Base-by-base conservation (phyloP, 2,113 vertebrate genomes). In the Epinephelus moara region DNA sequence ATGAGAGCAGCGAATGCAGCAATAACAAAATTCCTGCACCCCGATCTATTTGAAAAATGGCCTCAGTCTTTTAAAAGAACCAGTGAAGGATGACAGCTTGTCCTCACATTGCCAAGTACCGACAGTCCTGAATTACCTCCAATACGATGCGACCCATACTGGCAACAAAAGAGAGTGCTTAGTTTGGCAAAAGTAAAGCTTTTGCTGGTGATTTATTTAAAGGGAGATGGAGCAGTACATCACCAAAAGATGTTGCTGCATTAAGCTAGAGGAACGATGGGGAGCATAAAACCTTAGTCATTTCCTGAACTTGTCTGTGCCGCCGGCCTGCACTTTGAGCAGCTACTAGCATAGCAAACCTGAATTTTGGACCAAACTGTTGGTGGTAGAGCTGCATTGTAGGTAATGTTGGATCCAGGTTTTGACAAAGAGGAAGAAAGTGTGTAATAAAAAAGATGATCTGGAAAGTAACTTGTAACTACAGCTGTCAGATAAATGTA, bases 11-110 rank as follows among this genome's bases (percentile, higher is more conserved):
- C 23, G 10, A 62, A 30, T 37, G 45, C 42, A 55, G 40, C n/a
- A 30, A 40, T 17, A 37, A 66, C 47, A 17, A 18, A 47, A 75
- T 76, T 61, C 76, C 53, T 61, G 45, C 15, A 73, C 25, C 37
- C 6, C 49, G 55, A 61, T 57, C 55, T 53, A 33, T 18, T 80
- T 79, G 7, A 72, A 61, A 80, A 73, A 72, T 6, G 21, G n/a
- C 59, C 40, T 68, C 60, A 3, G 3, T 81, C 78, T 74, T 66
- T 11, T 2, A 42, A 45, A 69, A 9, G 68, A 75, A 56, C 47
- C 70, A 67, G 70, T 55, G 59, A 69, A 80, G 60, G 79, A 87
- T 62, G 68, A 85, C 82, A 90, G 85, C 85, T 85, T 83, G 82
- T 87, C 69, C 69, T 81, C 61, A 52, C 62, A 0, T 23, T 69